Base-by-base conservation (phyloP, 64 coral and sea anemone genomes). In the Montipora capricornis region DNA sequence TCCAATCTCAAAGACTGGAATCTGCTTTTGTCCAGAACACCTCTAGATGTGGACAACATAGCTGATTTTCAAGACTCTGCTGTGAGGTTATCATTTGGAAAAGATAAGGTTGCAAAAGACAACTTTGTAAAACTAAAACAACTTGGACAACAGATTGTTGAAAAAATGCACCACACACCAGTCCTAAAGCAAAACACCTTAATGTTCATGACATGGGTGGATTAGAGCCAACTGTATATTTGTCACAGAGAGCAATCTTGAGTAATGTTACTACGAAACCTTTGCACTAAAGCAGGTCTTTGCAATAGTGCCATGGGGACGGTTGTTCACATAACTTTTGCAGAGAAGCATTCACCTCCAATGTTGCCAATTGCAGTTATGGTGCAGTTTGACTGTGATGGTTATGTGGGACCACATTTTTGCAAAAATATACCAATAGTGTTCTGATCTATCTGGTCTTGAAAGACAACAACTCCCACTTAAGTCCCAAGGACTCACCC, bases 1-100 rank as follows among this genome's bases (percentile, higher is more conserved):
- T 95, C 81, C 24, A 91, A 57, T 80, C 2, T 87, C 1, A 75
- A 95, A 74, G 94, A 91, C 59, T 95, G 94, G 88, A 79, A 91
- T 57, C 6, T 82, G 22, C 67, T 95, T 16, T 90, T 90, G 44
- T 74, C 86, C 8, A 84, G 59, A 87, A 37, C 47, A 70, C 68
- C 59, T 26, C 68, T 46, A 55, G 76, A 87, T 44, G 59, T 52
- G 1, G 80, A 77, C 0, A 80, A 78, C 53, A 37, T 82, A 0
- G 4, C 20, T 14, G 12, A 58, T 5, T 82, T 82, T 62, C 17
- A 29, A 29, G 50, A 51, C 22, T 68, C 46, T 95, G 44, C 44
- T 84, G 48, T 47, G 48, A 20, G 47, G 75, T 44, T 26, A 17
- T 52, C 26, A 53, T 64, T 76, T 20, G 59, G 68, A 51, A 86